Conservation (phyloP, 2,888 invertebrate species). For the Ennomos erosarius region DNA sequence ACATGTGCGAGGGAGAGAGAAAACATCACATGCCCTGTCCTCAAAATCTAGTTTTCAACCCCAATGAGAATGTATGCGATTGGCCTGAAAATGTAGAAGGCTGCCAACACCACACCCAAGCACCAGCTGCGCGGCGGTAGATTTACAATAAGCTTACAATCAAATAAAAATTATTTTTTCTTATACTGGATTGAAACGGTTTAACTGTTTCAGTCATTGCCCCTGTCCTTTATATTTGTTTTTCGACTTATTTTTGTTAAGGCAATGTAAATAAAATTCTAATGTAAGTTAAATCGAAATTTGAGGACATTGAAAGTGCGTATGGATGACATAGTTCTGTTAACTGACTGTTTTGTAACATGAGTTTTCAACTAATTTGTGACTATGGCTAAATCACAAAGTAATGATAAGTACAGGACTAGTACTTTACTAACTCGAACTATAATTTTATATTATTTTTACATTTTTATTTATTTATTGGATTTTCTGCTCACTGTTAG, state of each 20-base stretch:
- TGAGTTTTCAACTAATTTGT: conserved; percentile 2
- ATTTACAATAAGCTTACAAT: conserved; percentile 22
- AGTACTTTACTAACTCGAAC: conserved; percentile 14
- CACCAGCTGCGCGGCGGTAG: conserved; percentile 78
- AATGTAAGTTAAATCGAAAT: conserved; percentile 11
- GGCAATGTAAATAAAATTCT: conserved; percentile 21
- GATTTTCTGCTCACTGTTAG: conserved; percentile 54
- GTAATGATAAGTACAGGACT: conserved; percentile 33
- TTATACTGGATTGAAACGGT: not conserved
- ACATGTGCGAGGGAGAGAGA: conserved; percentile 98
- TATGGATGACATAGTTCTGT: conserved; percentile 12
- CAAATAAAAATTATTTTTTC: conserved; percentile 16
- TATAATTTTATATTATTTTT: conserved; percentile 32
- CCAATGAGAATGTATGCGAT: conserved; percentile 97
- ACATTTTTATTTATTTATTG: conserved; percentile 62
- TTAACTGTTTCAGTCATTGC: conserved; percentile 9
- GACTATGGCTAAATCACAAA: conserved; percentile 44
- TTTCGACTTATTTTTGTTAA: conserved; percentile 2
- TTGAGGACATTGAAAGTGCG: not conserved
- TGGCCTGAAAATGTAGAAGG: conserved; percentile 98
- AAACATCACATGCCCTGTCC: conserved; percentile 99
- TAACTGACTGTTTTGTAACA: conserved; percentile 2
- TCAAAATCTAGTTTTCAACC: conserved; percentile 95
- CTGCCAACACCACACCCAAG: conserved; percentile 86
- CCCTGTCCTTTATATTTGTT: not conserved